A percentile compares a stretch with the other conserved stretches of the same genome.
phyloP scores from a whole-genome alignment of 2,797 vertebrate genomes.

The Odontamblyopus rebecca region DNA sequence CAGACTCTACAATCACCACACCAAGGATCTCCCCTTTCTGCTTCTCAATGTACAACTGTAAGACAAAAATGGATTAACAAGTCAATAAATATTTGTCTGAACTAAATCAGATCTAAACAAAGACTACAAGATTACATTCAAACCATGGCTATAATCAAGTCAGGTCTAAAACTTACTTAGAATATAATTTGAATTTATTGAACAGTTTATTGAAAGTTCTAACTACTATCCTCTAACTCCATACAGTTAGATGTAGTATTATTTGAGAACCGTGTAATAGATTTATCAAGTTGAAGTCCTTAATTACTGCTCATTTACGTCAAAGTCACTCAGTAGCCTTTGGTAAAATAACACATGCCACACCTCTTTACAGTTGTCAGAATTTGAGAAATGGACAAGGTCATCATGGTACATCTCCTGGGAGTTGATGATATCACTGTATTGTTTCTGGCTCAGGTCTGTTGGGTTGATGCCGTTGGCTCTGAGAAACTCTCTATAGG shows the following conservation, averaged over 20 bases:
- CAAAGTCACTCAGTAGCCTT: constrained; percentile 25
- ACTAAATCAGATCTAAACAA: background rate
- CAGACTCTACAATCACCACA: constrained; percentile 82
- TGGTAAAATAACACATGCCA: constrained; percentile 20
- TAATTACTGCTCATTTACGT: background rate
- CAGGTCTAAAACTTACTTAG: background rate
- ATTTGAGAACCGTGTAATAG: background rate
- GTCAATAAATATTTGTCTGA: background rate
- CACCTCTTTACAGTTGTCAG: constrained; percentile 99
- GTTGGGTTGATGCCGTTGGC: constrained; percentile 98
- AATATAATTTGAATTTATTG: background rate
- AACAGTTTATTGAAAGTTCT: too few species aligned
- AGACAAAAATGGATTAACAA: constrained; percentile 6
- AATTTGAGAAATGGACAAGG: constrained; percentile 88
- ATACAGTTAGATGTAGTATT: background rate
- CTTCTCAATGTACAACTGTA: constrained; percentile 90
- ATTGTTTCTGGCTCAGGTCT: constrained; percentile 97
- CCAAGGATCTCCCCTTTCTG: constrained; percentile 83
- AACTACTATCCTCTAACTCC: background rate
- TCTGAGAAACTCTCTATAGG: constrained; percentile 96
- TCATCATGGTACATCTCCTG: constrained; percentile 88
- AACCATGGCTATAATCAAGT: background rate
- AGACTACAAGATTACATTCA: background rate
- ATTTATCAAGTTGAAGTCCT: background rate
- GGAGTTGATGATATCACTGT: constrained; percentile 97